Evolutionary conservation across 23 tunicate genomes (phyloP).

Genomic region (Ciona savignyi): DNA sequence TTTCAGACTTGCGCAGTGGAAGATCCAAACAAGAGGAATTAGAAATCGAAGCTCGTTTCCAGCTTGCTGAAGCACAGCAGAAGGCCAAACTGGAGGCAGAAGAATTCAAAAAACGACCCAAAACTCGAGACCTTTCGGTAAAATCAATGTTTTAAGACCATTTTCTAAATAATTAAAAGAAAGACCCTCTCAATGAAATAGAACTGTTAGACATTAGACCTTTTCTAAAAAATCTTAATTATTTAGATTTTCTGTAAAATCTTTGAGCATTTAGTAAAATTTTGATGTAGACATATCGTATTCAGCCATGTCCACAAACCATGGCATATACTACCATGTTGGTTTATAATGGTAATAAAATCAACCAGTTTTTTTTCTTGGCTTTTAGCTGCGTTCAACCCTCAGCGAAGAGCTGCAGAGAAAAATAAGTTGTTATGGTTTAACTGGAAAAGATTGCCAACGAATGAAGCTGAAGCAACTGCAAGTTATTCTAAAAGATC

Average conservation of each 20-base stretch:
- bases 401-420: conserved; percentile 44
- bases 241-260: neutral
- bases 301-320: too few species aligned
- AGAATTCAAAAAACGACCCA: conserved; percentile 34
- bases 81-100: conserved; percentile 57
- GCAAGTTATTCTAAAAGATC: conserved; percentile 69
- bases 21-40: conserved; percentile 50
- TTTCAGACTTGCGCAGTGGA: conserved; percentile 20
- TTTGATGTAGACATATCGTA: neutral
- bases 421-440: conserved; percentile 34
- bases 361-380: neutral
- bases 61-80: conserved; percentile 77
- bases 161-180: too few species aligned
- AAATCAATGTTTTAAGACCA: too few species aligned
- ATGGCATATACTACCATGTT: too few species aligned
- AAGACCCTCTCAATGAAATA: too few species aligned
- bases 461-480: conserved; percentile 64
- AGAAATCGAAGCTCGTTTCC: conserved; percentile 72
- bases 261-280: neutral
- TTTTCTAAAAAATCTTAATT: neutral
- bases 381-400: conserved; percentile 37
- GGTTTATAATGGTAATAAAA: too few species aligned
- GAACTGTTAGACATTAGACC: too few species aligned
- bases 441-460: conserved; percentile 28
- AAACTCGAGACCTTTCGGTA: neutral